These are phyloP conservation scores for Exocentrus adspersus DNA, from an alignment of 2,888 invertebrate genomes.

Conservation along the genomic window DNA sequence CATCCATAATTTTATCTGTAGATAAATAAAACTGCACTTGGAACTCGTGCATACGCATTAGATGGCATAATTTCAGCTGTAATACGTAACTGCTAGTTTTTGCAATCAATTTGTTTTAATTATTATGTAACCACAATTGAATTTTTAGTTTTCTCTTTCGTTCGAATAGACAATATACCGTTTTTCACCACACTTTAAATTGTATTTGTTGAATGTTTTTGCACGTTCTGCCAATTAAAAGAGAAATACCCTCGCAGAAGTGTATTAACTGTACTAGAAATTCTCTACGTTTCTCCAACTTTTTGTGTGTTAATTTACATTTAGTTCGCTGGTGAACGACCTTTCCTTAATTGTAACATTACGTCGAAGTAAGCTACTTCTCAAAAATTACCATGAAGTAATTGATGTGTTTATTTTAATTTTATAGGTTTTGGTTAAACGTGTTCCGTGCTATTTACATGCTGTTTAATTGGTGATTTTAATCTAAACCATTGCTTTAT, in stretches of 20 bases:
- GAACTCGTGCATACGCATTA: no score
- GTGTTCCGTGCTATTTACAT: conserved; percentile 32
- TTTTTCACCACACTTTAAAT: neutral
- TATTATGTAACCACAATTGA: conserved; percentile 3
- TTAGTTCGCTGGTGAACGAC: conserved; percentile 19
- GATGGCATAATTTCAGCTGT: neutral
- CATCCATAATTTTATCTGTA: no score
- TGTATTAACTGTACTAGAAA: conserved; percentile 21
- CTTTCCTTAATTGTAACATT: conserved; percentile 25
- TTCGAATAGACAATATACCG: neutral
- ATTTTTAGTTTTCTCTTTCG: neutral
- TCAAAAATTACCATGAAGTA: conserved; percentile 23
- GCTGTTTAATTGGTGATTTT: conserved; percentile 27
- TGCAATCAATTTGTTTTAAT: neutral
- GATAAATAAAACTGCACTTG: no score
- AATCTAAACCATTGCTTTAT: conserved; percentile 36
- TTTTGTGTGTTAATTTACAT: conserved; percentile 23
- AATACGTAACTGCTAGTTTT: neutral
- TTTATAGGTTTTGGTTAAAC: conserved; percentile 24
- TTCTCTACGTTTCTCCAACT: conserved; percentile 19
- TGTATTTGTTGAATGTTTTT: conserved; percentile 1
- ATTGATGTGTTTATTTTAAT: conserved; percentile 25
- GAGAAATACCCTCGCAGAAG: conserved; percentile 15
- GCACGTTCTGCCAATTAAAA: conserved; percentile 7
- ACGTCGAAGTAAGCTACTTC: conserved; percentile 21